phyloP scores from a whole-genome alignment of 1,140 invertebrate genomes.

The Triops cancriformis region DNA sequence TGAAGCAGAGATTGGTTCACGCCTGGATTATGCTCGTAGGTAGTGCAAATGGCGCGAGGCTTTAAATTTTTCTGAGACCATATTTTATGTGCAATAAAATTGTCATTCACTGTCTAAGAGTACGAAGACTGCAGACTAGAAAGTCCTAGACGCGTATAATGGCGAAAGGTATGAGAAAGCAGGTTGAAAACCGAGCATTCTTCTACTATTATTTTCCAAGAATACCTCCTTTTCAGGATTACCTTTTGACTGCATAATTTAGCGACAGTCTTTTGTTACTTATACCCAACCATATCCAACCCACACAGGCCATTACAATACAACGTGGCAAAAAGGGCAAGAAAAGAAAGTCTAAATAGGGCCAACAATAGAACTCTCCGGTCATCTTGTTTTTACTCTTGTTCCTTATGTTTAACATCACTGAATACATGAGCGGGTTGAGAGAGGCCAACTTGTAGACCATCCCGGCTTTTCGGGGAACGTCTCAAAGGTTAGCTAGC shows the following conservation, averaged over 20 bases:
- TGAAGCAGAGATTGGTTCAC: too few species aligned
- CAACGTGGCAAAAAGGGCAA: not conserved
- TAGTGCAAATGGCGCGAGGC: too few species aligned
- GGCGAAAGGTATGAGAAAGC: not conserved
- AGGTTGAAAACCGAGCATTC: not conserved
- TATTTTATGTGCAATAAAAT: too few species aligned
- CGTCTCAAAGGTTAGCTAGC: not conserved
- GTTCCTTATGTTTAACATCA: not conserved
- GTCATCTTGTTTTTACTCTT: not conserved
- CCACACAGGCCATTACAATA: not conserved
- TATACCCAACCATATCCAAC: not conserved
- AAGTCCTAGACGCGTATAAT: not conserved
- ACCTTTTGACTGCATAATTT: slow-evolving; percentile 10
- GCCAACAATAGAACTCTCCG: slow-evolving; percentile 9
- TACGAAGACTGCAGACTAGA: not conserved
- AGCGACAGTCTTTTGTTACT: not conserved
- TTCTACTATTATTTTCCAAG: not conserved
- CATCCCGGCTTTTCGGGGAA: not conserved
- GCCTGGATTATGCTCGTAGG: too few species aligned
- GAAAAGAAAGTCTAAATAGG: not conserved
- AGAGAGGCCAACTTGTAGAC: not conserved
- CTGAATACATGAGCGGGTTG: not conserved
- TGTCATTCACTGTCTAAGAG: too few species aligned
- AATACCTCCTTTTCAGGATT: slow-evolving; percentile 10
- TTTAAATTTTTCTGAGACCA: too few species aligned